Base-by-base conservation (phyloP, 2,113 vertebrate genomes). In the Beaufortia kweichowensis region DNA sequence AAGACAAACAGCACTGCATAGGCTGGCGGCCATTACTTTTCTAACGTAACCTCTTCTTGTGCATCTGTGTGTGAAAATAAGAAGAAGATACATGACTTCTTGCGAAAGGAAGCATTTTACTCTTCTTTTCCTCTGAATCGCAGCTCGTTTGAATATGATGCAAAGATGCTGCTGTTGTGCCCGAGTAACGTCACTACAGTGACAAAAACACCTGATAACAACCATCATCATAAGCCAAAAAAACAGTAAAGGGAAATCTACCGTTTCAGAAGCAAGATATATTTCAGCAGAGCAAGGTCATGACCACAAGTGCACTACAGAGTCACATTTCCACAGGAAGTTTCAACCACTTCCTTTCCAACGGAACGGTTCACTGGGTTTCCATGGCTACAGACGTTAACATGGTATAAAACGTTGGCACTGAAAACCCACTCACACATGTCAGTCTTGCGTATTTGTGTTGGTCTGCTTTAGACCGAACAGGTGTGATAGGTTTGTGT, bases 241-340 rank as follows among this genome's bases (percentile, higher is more conserved):
- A 68, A 15, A 17, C 1, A 43, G 4, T 23, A 12, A 4, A 55
- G n/a, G 48, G 48, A 56, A 33, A 23, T 8, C 48, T 53, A 19
- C n/a, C 7, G 53, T 1, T 2, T 2, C 17, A 14, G 28, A 67
- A 28, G 41, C 50, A 46, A 50, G 43, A 55, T 31, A 68, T 14
- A 7, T 53, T 75, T 31, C 39, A 60, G 55, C 15, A 46, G 15
- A 26, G 21, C 43, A 68, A 72, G 68, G 31, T 29, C 39, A 50
- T 23, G 15, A 81, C 71, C 43, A 68, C 46, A 55, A 50, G 55
- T 75, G 64, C 46, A 57, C 35, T 33, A 35, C 29, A 50, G 46
- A 63, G 77, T 62, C 57, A 77, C 62, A 29, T 72, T 79, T 79
- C 55, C 46, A 79, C 81, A 82, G 81, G 81, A 82, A 82, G 74